These are phyloP conservation scores for Noctuana brunneofusca DNA, from an alignment of 2,888 invertebrate genomes.

Conservation along the genomic window DNA sequence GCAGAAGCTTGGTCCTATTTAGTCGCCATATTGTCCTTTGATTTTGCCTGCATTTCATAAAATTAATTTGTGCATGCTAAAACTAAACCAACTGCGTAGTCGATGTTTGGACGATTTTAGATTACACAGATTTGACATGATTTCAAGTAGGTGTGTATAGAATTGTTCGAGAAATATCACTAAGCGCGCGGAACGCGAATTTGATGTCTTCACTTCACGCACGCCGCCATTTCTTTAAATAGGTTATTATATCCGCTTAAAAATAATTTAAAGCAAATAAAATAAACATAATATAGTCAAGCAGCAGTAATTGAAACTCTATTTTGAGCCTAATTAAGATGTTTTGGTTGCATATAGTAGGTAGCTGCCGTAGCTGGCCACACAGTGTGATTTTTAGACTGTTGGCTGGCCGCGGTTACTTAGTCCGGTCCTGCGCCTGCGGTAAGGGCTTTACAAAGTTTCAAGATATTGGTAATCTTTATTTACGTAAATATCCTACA, in stretches of 20 bases:
- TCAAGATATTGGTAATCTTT: too few species aligned
- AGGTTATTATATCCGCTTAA: background rate
- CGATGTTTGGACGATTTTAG: background rate
- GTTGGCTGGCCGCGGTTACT: too few species aligned
- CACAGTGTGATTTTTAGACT: too few species aligned
- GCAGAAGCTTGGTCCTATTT: background rate
- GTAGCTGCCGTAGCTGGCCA: background rate
- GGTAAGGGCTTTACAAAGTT: background rate
- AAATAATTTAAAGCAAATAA: background rate
- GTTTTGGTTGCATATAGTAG: constrained; percentile 7
- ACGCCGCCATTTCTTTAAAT: constrained; percentile 8
- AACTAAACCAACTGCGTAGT: background rate
- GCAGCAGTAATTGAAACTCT: constrained; percentile 6
- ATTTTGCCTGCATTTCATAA: too few species aligned
- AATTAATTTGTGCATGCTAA: too few species aligned
- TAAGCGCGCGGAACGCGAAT: background rate
- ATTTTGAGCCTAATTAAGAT: constrained; percentile 13
- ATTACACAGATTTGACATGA: too few species aligned
- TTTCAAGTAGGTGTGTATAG: too few species aligned
- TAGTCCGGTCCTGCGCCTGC: background rate
- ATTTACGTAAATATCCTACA: too few species aligned
- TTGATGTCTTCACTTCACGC: background rate
- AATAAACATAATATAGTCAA: constrained; percentile 11
- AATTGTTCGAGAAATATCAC: too few species aligned
- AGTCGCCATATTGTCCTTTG: background rate